Conservation (phyloP, 1,140 invertebrate genomes). For the Babylonia areolata region DNA sequence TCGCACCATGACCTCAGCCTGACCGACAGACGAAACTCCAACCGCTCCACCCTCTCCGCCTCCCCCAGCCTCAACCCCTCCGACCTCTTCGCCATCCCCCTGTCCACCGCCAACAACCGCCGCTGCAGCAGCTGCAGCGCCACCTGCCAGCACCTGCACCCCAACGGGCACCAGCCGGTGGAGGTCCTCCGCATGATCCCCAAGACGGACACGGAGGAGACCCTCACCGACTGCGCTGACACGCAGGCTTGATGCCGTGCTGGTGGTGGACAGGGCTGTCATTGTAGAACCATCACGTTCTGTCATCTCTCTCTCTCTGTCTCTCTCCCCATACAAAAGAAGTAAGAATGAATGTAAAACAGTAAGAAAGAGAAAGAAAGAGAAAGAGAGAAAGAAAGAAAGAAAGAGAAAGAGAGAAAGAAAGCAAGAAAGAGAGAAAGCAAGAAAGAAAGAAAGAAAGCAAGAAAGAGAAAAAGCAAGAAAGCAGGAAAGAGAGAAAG, state of each 20-base stretch:
- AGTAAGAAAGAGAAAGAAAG: no score
- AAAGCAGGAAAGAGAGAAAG: no score
- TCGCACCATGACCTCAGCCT: slow-evolving; percentile 46
- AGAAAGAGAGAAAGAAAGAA: no score
- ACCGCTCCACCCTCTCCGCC: not conserved
- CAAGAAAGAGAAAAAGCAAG: no score
- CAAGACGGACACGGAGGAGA: slow-evolving; percentile 34
- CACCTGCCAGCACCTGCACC: slow-evolving; percentile 25
- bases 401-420: no score
- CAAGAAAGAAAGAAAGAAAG: no score
- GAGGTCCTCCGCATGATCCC: slow-evolving; percentile 29
- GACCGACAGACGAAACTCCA: slow-evolving; percentile 1
- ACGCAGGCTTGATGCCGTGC: not conserved
- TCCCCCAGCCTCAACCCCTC: slow-evolving; percentile 9
- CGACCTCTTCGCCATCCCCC: not conserved
- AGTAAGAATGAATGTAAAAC: no score
- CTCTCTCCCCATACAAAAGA: no score
- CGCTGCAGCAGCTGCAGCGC: slow-evolving; percentile 29
- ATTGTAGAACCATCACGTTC: not conserved
- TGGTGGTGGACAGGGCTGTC: no score
- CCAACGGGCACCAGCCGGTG: slow-evolving; percentile 31
- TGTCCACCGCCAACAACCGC: not conserved
- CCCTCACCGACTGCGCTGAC: slow-evolving; percentile 28
- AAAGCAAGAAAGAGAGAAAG: no score
- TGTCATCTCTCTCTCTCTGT: no score